phyloP scores from a whole-genome alignment of 1,140 invertebrate species.

The Microplitis mediator region DNA sequence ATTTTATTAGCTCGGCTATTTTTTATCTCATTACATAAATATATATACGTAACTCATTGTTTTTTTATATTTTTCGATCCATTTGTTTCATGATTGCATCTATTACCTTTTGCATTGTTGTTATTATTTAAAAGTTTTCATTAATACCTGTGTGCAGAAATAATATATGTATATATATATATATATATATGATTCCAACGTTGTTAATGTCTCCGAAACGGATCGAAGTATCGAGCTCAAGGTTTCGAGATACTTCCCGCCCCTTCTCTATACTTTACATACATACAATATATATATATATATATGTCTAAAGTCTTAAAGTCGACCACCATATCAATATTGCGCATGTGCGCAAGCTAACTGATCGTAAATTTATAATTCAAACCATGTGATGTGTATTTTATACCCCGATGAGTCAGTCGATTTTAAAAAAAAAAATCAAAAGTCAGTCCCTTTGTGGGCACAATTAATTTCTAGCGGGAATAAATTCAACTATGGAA shows the following conservation, averaged over 20 bases:
- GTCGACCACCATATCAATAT: not conserved
- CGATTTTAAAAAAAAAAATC: not conserved
- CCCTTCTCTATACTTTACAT: conserved; percentile 3
- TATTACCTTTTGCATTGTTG: no score
- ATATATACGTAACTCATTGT: no score
- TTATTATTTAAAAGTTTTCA: no score
- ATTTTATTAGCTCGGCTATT: no score
- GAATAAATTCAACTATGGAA: no score
- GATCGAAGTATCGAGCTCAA: conserved; percentile 54
- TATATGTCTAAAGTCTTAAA: not conserved
- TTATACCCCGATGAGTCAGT: not conserved
- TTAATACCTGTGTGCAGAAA: not conserved
- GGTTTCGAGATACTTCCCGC: conserved; percentile 32
- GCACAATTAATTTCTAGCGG: no score
- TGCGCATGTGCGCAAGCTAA: conserved; percentile 1
- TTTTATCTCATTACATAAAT: no score
- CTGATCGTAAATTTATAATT: conserved; percentile 22
- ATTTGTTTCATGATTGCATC: no score
- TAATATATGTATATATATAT: not conserved
- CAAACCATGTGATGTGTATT: conserved; percentile 5
- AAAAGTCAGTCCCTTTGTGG: no score
- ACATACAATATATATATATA: not conserved
- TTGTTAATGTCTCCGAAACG: conserved; percentile 47
- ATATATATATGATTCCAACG: not conserved
- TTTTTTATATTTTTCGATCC: no score